Percentiles rank a stretch among this genome's conserved stretches.
These are phyloP conservation scores for Tursiops truncatus DNA, from an alignment of 2,113 vertebrate genomes.

Conservation along the genomic window DNA sequence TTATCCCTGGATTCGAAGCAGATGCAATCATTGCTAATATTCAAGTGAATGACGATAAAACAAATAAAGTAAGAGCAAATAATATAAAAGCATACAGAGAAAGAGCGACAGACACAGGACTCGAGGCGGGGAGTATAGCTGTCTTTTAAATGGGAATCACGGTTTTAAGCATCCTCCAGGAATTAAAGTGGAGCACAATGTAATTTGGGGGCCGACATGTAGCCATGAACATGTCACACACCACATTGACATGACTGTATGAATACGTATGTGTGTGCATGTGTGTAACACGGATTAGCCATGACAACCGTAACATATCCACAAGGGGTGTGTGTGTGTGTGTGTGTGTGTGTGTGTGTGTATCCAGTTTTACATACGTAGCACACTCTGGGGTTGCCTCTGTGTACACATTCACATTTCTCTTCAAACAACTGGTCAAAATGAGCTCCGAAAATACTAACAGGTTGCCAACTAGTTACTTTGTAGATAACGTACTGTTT, in stretches of 20 bases:
- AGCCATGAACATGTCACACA: slow-evolving; percentile 7
- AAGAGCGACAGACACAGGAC: not conserved
- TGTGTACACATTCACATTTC: not conserved
- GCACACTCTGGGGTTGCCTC: not conserved
- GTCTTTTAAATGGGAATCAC: slow-evolving; percentile 27
- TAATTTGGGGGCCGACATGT: not conserved
- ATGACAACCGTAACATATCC: not conserved
- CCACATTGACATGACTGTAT: not conserved
- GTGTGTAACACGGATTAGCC: not conserved
- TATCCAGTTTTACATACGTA: not conserved
- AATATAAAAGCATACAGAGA: slow-evolving; percentile 45
- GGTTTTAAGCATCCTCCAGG: not conserved
- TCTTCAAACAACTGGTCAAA: slow-evolving; percentile 8
- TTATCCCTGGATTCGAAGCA: slow-evolving; percentile 31
- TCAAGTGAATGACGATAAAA: slow-evolving; percentile 54
- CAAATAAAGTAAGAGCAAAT: slow-evolving; percentile 66
- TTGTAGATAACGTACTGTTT: not conserved
- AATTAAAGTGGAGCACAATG: not conserved
- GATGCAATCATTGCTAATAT: slow-evolving; percentile 51
- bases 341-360: not conserved
- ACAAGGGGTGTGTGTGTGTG: not conserved
- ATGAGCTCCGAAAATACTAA: not conserved
- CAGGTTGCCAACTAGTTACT: not conserved
- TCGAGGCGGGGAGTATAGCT: slow-evolving; percentile 20
- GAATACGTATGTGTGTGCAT: not conserved